Evolutionary conservation across 2,888 invertebrate species (phyloP), one percentile per base, ranked within the genome.

Genomic region (Diaperis boleti): DNA sequence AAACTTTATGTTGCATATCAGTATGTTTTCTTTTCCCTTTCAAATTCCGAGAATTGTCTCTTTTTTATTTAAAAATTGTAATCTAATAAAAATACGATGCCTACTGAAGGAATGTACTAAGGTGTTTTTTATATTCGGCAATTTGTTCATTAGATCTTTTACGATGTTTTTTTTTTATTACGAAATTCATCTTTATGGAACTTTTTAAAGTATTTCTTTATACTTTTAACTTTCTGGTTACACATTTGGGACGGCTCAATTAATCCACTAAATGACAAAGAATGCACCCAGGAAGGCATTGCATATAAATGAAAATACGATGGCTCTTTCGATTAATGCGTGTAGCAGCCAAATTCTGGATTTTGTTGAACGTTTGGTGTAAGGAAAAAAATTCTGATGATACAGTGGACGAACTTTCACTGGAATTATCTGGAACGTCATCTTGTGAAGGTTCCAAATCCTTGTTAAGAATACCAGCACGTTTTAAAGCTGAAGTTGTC

Each of bases 241-340:
- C 50, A 50, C 11, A 4, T 1, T 11, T 8, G 10, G 41, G 35
- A 35, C 10, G 54, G 54, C 14, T 54, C 2, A 20, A 41, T 66
- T 17, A 70, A 60, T 8, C 69, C 70, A 1, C 70, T 69, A 63
- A 62, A n/a, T n/a, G n/a, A n/a, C n/a, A n/a, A n/a, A n/a, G n/a
- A n/a, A n/a, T n/a, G n/a, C n/a, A n/a, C n/a, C n/a, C n/a, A n/a
- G n/a, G n/a, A n/a, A n/a, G n/a, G n/a, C n/a, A n/a, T n/a, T n/a
- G n/a, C n/a, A n/a, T n/a, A n/a, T n/a, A n/a, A n/a, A n/a, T n/a
- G n/a, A n/a, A n/a, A n/a, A n/a, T n/a, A n/a, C n/a, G n/a, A n/a
- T n/a, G n/a, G n/a, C n/a, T n/a, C n/a, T n/a, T n/a, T n/a, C n/a
- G n/a, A n/a, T n/a, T n/a, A n/a, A n/a, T n/a, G n/a, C n/a, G n/a